Evolutionary conservation across 2,797 vertebrate species (phyloP).

Genomic region (Poeciliopsis paucimaculata): DNA sequence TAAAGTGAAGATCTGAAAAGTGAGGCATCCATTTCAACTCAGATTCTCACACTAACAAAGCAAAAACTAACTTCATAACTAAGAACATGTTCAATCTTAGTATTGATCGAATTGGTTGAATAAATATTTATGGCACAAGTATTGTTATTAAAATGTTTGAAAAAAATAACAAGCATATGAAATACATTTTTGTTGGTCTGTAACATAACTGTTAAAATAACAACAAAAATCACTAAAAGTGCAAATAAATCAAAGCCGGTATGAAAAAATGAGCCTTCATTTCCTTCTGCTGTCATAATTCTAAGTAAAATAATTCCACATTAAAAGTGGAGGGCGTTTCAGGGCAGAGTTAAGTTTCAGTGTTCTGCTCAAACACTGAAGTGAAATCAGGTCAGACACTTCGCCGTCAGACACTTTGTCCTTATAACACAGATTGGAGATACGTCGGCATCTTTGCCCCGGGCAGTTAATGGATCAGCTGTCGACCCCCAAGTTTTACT

Average conservation of each 20-base stretch:
- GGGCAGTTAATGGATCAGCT: constrained; percentile 58
- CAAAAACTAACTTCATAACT: neutral
- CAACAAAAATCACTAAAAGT: neutral
- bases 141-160: neutral
- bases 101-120: neutral
- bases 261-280: neutral
- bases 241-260: too few species aligned
- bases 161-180: neutral
- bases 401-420: constrained; percentile 34
- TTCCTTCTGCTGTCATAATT: too few species aligned
- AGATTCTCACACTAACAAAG: neutral
- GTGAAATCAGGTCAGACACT: constrained; percentile 41
- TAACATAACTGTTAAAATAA: neutral
- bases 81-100: neutral
- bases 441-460: constrained; percentile 4
- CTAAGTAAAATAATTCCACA: neutral
- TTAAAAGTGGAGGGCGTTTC: neutral
- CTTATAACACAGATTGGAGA: constrained; percentile 54
- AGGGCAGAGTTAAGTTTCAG: constrained; percentile 5
- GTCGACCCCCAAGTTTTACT: constrained; percentile 45
- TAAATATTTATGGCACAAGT: neutral
- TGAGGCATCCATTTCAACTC: neutral
- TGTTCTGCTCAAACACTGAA: constrained; percentile 13
- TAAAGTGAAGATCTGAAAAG: neutral
- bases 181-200: neutral